phyloP scores from a whole-genome alignment of 2,113 vertebrate species.

The Alethe castanea region DNA sequence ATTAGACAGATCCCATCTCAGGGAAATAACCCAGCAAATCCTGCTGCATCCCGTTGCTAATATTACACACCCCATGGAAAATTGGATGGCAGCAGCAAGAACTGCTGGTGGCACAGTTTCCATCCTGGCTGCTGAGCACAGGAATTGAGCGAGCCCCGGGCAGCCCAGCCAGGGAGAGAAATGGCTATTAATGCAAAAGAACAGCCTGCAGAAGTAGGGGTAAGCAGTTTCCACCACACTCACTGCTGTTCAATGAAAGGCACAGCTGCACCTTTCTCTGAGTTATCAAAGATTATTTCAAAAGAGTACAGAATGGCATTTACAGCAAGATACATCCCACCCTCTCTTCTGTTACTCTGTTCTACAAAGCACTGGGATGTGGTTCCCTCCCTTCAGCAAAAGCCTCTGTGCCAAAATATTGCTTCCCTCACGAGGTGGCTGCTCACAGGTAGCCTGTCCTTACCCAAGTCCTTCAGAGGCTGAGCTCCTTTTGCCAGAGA shows the following conservation, averaged over 20 bases:
- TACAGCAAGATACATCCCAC: not conserved
- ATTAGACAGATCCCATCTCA: not conserved
- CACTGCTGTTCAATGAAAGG: not conserved
- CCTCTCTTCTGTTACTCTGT: not conserved
- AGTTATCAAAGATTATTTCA: constrained; percentile 39
- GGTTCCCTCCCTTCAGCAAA: not conserved
- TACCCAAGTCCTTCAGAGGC: not conserved
- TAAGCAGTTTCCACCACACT: constrained; percentile 29
- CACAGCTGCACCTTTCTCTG: constrained; percentile 51
- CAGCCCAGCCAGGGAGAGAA: constrained; percentile 18
- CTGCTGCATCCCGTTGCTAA: not conserved
- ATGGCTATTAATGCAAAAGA: constrained; percentile 15
- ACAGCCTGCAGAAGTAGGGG: constrained; percentile 9
- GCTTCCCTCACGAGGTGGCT: not conserved
- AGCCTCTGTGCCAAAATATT: not conserved
- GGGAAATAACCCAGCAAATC: not conserved
- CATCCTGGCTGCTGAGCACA: constrained; percentile 48
- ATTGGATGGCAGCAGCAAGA: constrained; percentile 21
- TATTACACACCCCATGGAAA: not conserved
- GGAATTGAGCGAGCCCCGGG: not conserved
- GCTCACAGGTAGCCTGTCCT: not conserved
- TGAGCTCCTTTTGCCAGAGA: not conserved
- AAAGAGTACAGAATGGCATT: not conserved
- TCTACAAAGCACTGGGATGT: not conserved
- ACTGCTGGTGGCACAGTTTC: constrained; percentile 34